These are phyloP conservation scores for Epizoanthus scotinus DNA, from an alignment of 92 coral and sea anemone genomes.

Conservation along the genomic window DNA sequence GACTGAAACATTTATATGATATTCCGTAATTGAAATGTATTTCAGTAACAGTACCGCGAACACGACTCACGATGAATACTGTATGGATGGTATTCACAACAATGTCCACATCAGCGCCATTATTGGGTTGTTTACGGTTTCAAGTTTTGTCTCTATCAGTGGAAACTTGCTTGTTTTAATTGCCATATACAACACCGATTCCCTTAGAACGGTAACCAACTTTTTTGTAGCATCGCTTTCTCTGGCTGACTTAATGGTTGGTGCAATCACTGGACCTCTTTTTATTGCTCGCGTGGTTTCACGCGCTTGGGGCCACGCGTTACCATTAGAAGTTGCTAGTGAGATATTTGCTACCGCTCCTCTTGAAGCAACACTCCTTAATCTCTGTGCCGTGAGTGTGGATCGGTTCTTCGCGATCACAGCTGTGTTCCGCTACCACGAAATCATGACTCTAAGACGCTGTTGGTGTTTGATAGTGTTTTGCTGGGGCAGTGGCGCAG, in stretches of 20 bases:
- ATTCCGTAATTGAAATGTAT: background rate
- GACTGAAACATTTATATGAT: background rate
- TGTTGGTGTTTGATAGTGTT: slow-evolving; percentile 18
- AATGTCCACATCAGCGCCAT: slow-evolving; percentile 15
- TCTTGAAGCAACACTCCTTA: slow-evolving; percentile 5
- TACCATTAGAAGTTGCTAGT: background rate
- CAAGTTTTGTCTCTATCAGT: slow-evolving; percentile 17
- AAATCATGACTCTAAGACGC: slow-evolving; percentile 15
- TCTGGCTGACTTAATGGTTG: slow-evolving; percentile 18
- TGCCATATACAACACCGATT: slow-evolving; percentile 22
- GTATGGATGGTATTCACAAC: background rate
- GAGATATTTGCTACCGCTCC: background rate
- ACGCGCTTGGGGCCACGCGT: background rate
- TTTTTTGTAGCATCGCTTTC: slow-evolving; percentile 18
- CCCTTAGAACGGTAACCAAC: slow-evolving; percentile 24
- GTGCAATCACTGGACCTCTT: slow-evolving; percentile 2
- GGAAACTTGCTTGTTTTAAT: slow-evolving; percentile 12
- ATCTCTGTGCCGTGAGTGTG: slow-evolving; percentile 17
- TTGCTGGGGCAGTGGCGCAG: background rate
- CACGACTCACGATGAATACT: background rate
- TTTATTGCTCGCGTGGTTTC: background rate
- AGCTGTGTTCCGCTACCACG: slow-evolving; percentile 4
- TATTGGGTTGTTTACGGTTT: slow-evolving; percentile 1
- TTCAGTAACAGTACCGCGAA: background rate
- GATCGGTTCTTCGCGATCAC: slow-evolving; percentile 29